Conservation (phyloP, 2,888 invertebrate genomes). For the Steinernema carpocapsae region DNA sequence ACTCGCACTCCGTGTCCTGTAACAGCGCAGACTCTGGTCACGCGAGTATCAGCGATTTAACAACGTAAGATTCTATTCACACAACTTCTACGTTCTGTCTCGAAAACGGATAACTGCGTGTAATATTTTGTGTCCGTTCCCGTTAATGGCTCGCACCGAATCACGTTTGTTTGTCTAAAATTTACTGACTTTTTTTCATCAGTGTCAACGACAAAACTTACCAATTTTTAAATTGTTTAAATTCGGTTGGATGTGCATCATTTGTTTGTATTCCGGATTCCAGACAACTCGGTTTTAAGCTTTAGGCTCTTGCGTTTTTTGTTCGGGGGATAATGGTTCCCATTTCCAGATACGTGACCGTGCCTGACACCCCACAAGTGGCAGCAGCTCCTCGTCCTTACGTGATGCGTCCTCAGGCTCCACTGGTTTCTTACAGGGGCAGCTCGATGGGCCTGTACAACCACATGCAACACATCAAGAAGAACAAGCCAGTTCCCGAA, state of each 20-base stretch:
- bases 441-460: neutral
- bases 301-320: too few relatives aligned
- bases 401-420: neutral
- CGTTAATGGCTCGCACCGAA: neutral
- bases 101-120: neutral
- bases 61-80: conserved; percentile 1
- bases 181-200: neutral
- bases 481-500: conserved; percentile 15
- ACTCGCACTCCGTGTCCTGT: conserved; percentile 6
- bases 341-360: conserved; percentile 11
- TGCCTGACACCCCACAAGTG: neutral
- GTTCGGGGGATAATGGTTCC: neutral
- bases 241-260: too few relatives aligned
- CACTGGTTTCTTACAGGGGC: neutral
- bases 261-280: too few relatives aligned
- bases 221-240: too few relatives aligned
- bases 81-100: neutral
- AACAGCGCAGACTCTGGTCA: conserved; percentile 29
- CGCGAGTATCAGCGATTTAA: conserved; percentile 18
- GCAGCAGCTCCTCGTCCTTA: conserved; percentile 10
- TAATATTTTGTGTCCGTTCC: too few relatives aligned
- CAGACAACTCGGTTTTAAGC: too few relatives aligned
- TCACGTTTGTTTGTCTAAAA: neutral
- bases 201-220: too few relatives aligned
- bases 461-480: conserved; percentile 29